Evolutionary conservation across 2,888 invertebrate species (phyloP).

Genomic region (Heliconius ethilla): DNA sequence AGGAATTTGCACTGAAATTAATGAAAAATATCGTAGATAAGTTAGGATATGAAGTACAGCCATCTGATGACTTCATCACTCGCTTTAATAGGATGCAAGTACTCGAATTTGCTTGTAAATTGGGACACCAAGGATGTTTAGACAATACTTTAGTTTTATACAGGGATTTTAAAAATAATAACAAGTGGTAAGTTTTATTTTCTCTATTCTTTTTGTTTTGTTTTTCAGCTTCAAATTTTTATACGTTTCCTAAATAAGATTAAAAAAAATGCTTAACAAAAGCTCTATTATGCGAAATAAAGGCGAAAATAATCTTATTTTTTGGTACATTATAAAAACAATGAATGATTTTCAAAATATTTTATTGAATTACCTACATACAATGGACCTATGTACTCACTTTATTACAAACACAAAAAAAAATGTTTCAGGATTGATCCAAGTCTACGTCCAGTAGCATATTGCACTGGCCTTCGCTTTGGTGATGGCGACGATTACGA

Average conservation of each 20-base stretch:
- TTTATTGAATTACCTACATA: background rate
- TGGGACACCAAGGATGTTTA: slow-evolving; percentile 81
- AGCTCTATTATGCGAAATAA: no score
- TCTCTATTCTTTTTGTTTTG: no score
- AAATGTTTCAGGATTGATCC: slow-evolving; percentile 60
- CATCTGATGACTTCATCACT: slow-evolving; percentile 69
- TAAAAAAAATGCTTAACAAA: no score
- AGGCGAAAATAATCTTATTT: no score
- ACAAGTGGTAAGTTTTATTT: slow-evolving; percentile 56
- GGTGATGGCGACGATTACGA: slow-evolving; percentile 84
- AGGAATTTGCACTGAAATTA: slow-evolving; percentile 57
- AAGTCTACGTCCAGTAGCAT: slow-evolving; percentile 81
- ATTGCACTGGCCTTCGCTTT: slow-evolving; percentile 84
- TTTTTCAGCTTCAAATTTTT: background rate
- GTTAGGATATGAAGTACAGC: slow-evolving; percentile 74
- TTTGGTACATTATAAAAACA: no score
- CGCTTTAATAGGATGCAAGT: slow-evolving; percentile 82
- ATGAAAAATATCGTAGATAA: slow-evolving; percentile 63
- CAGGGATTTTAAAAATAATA: slow-evolving; percentile 58
- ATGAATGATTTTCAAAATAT: background rate
- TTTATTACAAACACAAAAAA: background rate
- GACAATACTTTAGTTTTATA: slow-evolving; percentile 57
- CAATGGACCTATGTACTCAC: background rate
- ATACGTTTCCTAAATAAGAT: no score
- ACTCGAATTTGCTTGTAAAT: slow-evolving; percentile 84